Conservation (phyloP, 2,888 invertebrate genomes). For the Platynereis dumerilii region DNA sequence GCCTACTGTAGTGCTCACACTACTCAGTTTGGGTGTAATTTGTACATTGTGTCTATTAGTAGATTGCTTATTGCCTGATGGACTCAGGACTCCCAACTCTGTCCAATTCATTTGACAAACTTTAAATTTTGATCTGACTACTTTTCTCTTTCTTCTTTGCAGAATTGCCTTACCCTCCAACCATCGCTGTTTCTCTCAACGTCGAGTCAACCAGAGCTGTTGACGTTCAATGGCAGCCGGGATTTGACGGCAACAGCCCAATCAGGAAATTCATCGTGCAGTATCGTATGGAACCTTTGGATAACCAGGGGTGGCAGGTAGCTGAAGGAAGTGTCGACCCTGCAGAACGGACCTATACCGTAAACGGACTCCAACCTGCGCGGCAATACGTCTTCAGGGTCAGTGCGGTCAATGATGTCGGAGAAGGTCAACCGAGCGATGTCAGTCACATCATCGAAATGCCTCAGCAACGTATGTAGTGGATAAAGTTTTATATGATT, state of each 20-base stretch:
- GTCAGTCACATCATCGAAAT: slow-evolving; percentile 82
- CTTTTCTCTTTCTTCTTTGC: too few relatives aligned
- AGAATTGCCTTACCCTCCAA: slow-evolving; percentile 93
- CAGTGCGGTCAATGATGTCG: slow-evolving; percentile 94
- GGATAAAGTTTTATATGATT: too few relatives aligned
- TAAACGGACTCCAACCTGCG: slow-evolving; percentile 84
- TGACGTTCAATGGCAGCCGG: slow-evolving; percentile 92
- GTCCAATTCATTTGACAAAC: too few relatives aligned
- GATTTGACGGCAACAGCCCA: slow-evolving; percentile 97
- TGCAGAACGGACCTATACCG: slow-evolving; percentile 15
- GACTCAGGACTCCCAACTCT: too few relatives aligned
- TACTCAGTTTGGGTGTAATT: too few relatives aligned
- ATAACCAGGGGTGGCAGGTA: slow-evolving; percentile 33
- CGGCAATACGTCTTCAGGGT: slow-evolving; percentile 95
- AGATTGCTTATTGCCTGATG: too few relatives aligned
- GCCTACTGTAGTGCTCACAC: too few relatives aligned
- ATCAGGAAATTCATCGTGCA: slow-evolving; percentile 92
- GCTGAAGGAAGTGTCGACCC: slow-evolving; percentile 15
- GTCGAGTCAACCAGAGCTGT: slow-evolving; percentile 83
- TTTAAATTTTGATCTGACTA: too few relatives aligned
- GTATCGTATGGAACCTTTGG: slow-evolving; percentile 58
- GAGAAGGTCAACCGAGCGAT: slow-evolving; percentile 89
- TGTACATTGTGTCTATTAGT: too few relatives aligned
- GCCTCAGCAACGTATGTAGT: slow-evolving; percentile 92
- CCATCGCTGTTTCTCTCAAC: slow-evolving; percentile 80